Evolutionary conservation across 2,113 vertebrate genomes (phyloP).

Genomic region (Lagenorhynchus albirostris): DNA sequence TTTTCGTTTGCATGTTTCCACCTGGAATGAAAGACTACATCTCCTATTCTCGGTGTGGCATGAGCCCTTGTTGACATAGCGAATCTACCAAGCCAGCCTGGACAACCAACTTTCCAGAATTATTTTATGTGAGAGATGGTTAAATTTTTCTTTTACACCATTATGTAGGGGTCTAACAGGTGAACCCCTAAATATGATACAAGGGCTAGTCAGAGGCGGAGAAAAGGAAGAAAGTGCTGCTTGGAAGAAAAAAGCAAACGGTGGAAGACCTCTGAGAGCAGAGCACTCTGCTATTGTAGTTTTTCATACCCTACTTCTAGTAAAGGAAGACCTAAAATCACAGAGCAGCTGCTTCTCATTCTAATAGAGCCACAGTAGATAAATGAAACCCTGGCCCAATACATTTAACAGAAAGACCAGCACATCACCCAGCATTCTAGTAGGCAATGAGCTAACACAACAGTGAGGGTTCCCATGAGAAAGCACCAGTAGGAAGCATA

Average conservation of each 20-base stretch:
- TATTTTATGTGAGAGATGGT: neutral
- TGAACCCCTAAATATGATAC: neutral
- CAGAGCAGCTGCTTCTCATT: neutral
- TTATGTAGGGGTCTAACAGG: neutral
- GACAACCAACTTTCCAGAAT: neutral
- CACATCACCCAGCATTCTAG: neutral
- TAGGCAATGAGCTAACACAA: neutral
- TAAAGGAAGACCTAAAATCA: neutral
- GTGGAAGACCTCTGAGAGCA: neutral
- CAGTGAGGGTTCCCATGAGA: neutral
- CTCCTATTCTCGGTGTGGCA: neutral
- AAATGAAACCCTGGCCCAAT: neutral
- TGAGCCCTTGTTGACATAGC: neutral
- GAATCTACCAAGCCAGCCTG: neutral
- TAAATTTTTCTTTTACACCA: neutral
- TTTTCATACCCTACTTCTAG: neutral
- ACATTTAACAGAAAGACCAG: neutral
- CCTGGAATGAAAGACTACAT: neutral
- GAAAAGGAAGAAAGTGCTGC: neutral
- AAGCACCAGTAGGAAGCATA: neutral
- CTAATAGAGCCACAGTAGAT: neutral
- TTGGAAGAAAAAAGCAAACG: neutral
- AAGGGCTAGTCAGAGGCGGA: neutral
- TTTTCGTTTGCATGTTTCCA: neutral
- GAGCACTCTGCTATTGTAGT: accelerated